A percentile compares a stretch with the other conserved stretches of the same genome.
Evolutionary conservation across 2,113 vertebrate genomes (phyloP).

Genomic region (Sturnira hondurensis): DNA sequence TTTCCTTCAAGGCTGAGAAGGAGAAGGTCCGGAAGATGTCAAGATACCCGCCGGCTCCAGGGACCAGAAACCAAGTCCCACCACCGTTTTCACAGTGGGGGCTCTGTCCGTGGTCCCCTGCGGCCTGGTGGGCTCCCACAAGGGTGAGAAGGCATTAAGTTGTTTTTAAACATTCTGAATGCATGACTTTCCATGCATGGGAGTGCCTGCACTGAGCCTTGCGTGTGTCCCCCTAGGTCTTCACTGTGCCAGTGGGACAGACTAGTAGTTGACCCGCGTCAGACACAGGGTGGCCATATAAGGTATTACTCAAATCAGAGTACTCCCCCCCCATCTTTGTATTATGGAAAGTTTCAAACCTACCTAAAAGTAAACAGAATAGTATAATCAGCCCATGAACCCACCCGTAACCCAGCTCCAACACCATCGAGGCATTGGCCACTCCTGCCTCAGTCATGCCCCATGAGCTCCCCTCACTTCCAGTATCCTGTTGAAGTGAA

Average conservation of each 20-base stretch:
- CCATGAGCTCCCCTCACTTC: not conserved
- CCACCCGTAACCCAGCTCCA: not conserved
- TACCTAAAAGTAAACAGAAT: not conserved
- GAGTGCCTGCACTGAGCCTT: not conserved
- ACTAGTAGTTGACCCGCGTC: not conserved
- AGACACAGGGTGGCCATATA: not conserved
- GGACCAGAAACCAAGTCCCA: too few species aligned
- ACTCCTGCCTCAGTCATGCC: not conserved
- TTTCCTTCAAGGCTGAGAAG: too few species aligned
- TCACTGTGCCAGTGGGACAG: not conserved
- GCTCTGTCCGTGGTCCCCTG: too few species aligned
- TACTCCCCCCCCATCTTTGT: not conserved
- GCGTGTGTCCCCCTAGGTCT: not conserved
- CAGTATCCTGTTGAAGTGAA: not conserved
- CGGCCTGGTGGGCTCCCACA: too few species aligned
- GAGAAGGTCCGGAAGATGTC: too few species aligned
- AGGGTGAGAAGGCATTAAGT: not conserved
- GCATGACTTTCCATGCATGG: not conserved
- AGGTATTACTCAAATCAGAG: not conserved
- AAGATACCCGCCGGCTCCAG: too few species aligned
- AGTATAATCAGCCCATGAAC: not conserved
- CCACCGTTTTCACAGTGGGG: too few species aligned
- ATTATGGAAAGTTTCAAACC: not conserved
- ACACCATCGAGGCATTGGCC: not conserved
- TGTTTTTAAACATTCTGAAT: not conserved